Conservation (phyloP, 2,888 invertebrate genomes). For the Digitonthophagus gazella region DNA sequence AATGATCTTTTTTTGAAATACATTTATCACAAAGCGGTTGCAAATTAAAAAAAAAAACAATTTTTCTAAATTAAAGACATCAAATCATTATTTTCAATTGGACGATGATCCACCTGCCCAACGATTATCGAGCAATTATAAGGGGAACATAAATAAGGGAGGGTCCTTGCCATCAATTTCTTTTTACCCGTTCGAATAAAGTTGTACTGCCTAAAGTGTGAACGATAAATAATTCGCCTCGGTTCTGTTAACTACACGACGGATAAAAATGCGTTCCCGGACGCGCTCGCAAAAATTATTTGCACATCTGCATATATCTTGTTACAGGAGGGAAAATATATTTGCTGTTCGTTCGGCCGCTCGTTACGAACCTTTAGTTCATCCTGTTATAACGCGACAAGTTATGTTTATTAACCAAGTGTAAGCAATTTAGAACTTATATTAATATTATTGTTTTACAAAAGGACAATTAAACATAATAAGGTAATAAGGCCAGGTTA, state of each 20-base stretch:
- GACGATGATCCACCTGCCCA: neutral
- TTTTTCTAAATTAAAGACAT: neutral
- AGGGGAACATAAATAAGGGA: neutral
- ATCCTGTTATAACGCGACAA: neutral
- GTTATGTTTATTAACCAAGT: neutral
- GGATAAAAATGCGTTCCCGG: slow-evolving; percentile 12
- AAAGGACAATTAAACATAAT: too few relatives aligned
- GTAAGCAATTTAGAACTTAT: neutral
- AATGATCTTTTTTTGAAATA: neutral
- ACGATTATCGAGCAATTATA: neutral
- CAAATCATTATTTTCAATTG: neutral
- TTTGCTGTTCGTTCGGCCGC: neutral
- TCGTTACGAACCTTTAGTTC: neutral
- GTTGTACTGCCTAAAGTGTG: slow-evolving; percentile 17
- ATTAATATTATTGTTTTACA: too few relatives aligned
- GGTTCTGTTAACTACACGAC: slow-evolving; percentile 14
- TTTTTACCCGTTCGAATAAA: slow-evolving; percentile 15
- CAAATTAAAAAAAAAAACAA: neutral
- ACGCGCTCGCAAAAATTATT: slow-evolving; percentile 5
- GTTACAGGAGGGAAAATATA: neutral
- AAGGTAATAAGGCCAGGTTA: too few relatives aligned
- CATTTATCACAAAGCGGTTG: neutral
- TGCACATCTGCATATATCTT: neutral
- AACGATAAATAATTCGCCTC: slow-evolving; percentile 7
- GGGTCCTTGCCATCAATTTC: neutral